phyloP scores from a whole-genome alignment of 2,888 invertebrate species.

The Margaritifera margaritifera region DNA sequence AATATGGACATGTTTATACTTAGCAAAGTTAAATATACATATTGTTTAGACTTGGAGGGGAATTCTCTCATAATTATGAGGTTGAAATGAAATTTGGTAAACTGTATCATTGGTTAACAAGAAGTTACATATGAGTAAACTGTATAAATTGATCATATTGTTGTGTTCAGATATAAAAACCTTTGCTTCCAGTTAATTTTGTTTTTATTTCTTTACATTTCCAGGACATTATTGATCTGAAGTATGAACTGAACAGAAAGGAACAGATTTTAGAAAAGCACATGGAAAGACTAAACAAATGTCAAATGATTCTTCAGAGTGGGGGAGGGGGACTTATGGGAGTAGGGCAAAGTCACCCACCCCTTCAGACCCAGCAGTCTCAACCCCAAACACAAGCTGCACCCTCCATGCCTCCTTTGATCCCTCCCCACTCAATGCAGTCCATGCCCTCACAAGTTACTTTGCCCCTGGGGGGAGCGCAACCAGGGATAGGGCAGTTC shows the following conservation, averaged over 20 bases:
- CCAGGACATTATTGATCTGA: constrained; percentile 87
- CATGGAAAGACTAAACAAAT: constrained; percentile 90
- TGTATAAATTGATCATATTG: too few relatives aligned
- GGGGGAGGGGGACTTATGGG: constrained; percentile 22
- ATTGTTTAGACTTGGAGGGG: too few relatives aligned
- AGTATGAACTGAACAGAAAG: constrained; percentile 88
- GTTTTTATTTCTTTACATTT: constrained; percentile 22
- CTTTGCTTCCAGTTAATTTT: neutral
- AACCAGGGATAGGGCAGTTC: constrained; percentile 16
- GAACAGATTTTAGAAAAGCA: constrained; percentile 90
- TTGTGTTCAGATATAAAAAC: too few relatives aligned
- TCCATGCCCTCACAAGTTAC: constrained; percentile 34
- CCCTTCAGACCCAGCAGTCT: constrained; percentile 16
- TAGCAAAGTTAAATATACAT: too few relatives aligned
- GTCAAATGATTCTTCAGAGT: constrained; percentile 84
- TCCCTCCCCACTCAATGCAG: constrained; percentile 18
- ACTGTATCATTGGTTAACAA: too few relatives aligned
- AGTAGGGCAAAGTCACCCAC: constrained; percentile 31
- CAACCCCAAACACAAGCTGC: constrained; percentile 15
- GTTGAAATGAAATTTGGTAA: too few relatives aligned
- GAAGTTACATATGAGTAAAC: too few relatives aligned
- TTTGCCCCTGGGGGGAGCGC: constrained; percentile 17
- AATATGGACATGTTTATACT: too few relatives aligned
- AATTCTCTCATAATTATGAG: too few relatives aligned
- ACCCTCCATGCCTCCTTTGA: constrained; percentile 12